Percentiles rank a stretch among this genome's conserved stretches.
Conservation (phyloP, 2,888 invertebrate genomes). For the Andrena praecox region DNA sequence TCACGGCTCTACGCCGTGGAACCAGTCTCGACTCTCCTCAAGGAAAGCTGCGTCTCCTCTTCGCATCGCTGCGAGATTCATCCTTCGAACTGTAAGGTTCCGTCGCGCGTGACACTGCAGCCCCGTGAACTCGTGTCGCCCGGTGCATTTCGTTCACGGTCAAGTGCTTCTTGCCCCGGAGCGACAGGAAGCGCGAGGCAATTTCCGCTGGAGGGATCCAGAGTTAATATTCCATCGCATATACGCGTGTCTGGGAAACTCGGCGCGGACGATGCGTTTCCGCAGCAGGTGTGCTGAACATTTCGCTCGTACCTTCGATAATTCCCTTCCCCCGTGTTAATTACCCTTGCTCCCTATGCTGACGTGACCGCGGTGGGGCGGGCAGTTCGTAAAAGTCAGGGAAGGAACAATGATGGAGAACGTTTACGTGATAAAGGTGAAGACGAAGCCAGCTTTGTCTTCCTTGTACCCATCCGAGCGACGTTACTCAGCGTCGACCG, state of each 20-base stretch:
- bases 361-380: neutral
- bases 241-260: constrained; percentile 17
- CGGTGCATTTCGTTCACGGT: constrained; percentile 56
- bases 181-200: constrained; percentile 53
- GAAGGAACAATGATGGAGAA: constrained; percentile 86
- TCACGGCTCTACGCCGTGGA: neutral
- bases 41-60: neutral
- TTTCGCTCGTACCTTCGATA: neutral
- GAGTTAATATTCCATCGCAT: constrained; percentile 10
- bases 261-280: constrained; percentile 1
- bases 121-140: constrained; percentile 7
- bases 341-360: neutral
- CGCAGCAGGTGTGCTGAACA: neutral
- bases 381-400: neutral
- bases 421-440: constrained; percentile 89
- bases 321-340: neutral
- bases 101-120: neutral
- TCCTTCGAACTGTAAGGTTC: neutral
- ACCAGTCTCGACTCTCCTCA: constrained; percentile 11
- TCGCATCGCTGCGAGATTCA: neutral
- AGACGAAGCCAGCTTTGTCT: constrained; percentile 87
- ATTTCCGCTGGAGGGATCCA: constrained; percentile 60
- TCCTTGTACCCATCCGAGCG: constrained; percentile 89
- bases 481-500: constrained; percentile 89
- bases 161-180: constrained; percentile 56